Evolutionary conservation across 2,888 invertebrate genomes (phyloP).

Genomic region (Caenorhabditis sp.): DNA sequence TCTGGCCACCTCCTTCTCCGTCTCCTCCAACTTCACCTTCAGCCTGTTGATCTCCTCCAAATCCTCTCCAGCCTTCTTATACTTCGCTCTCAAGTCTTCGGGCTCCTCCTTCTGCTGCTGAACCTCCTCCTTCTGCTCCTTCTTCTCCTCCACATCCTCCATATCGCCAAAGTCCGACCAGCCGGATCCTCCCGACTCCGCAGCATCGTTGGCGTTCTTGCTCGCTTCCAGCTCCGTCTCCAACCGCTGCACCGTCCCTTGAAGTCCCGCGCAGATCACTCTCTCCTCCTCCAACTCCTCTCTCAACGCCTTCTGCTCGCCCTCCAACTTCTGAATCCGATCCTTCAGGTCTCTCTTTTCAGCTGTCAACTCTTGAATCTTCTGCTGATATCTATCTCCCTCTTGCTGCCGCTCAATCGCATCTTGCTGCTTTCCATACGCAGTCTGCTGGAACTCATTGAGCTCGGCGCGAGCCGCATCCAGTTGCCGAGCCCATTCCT

Average conservation of each 20-base stretch:
- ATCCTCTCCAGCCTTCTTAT: slow-evolving; percentile 60
- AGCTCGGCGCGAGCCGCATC: slow-evolving; percentile 36
- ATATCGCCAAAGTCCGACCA: slow-evolving; percentile 73
- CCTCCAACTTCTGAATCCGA: slow-evolving; percentile 31
- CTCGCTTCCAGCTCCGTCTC: slow-evolving; percentile 25
- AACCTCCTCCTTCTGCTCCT: slow-evolving; percentile 23
- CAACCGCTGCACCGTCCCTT: slow-evolving; percentile 24
- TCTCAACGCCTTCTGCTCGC: slow-evolving; percentile 12
- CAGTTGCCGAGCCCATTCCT: slow-evolving; percentile 43
- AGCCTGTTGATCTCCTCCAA: slow-evolving; percentile 51
- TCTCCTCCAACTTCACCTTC: slow-evolving; percentile 46
- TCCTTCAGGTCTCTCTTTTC: slow-evolving; percentile 6
- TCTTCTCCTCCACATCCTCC: slow-evolving; percentile 56
- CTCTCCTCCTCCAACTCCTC: slow-evolving; percentile 17
- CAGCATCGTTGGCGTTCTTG: slow-evolving; percentile 34
- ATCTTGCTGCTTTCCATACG: slow-evolving; percentile 40
- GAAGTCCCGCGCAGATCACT: slow-evolving; percentile 19
- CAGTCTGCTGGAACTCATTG: slow-evolving; percentile 30
- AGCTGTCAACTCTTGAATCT: slow-evolving; percentile 16
- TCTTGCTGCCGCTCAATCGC: slow-evolving; percentile 27
- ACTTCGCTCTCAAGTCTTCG: slow-evolving; percentile 57
- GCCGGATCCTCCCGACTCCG: slow-evolving; percentile 72
- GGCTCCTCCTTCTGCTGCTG: slow-evolving; percentile 39
- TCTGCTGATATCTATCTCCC: slow-evolving; percentile 10
- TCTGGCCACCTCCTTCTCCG: slow-evolving; percentile 54